These are phyloP conservation scores for Amphilophus citrinellus DNA, from an alignment of 2,113 vertebrate species.

Conservation along the genomic window DNA sequence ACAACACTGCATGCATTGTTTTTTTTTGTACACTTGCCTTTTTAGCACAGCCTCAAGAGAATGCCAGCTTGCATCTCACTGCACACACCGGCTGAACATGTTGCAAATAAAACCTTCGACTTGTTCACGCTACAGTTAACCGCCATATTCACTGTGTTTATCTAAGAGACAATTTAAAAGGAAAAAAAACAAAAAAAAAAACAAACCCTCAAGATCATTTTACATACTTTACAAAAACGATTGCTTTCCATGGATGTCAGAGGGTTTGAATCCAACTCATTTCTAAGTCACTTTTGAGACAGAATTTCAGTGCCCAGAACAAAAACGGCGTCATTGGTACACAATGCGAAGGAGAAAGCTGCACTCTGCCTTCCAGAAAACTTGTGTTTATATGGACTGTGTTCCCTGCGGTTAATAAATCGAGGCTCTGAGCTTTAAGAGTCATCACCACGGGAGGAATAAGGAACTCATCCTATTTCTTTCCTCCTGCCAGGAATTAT, in stretches of 20 bases:
- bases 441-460: slow-evolving; percentile 45
- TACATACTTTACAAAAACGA: not conserved
- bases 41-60: not conserved
- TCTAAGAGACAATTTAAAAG: not conserved
- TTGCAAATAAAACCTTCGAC: slow-evolving; percentile 13
- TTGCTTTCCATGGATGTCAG: not conserved
- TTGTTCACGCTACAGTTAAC: not conserved
- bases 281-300: not conserved
- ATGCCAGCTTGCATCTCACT: not conserved
- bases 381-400: not conserved
- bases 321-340: not conserved
- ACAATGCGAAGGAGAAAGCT: not conserved
- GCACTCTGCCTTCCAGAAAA: slow-evolving; percentile 2
- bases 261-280: not conserved
- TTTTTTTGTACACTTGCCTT: not conserved
- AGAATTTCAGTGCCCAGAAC: not conserved
- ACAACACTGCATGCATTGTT: not conserved
- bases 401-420: slow-evolving; percentile 44
- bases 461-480: slow-evolving; percentile 35
- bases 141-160: not conserved
- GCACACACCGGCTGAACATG: slow-evolving; percentile 10
- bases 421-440: slow-evolving; percentile 24
- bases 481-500: slow-evolving; percentile 56
- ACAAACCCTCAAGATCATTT: not conserved
- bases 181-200: not conserved